phyloP scores from a whole-genome alignment of 2,888 invertebrate species.

The Stegophylla sp. region DNA sequence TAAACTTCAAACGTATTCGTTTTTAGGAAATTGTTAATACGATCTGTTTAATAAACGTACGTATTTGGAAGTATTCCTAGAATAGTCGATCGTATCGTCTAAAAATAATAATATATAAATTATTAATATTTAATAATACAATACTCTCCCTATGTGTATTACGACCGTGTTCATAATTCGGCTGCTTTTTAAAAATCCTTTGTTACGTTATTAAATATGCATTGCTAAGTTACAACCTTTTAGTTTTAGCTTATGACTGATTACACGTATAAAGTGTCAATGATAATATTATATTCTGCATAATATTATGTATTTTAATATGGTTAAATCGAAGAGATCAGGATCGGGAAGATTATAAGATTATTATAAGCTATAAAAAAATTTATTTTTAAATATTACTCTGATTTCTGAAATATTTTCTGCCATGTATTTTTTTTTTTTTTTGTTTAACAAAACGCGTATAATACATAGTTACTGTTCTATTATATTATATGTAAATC shows the following conservation, averaged over 20 bases:
- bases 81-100: too few species aligned
- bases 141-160: too few species aligned
- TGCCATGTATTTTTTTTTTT: neutral
- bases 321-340: neutral
- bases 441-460: neutral
- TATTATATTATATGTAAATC: neutral
- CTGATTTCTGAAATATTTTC: neutral
- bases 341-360: neutral
- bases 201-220: neutral
- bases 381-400: neutral
- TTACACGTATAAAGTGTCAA: neutral
- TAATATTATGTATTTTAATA: neutral
- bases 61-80: too few species aligned
- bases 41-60: too few species aligned
- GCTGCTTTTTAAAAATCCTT: too few species aligned
- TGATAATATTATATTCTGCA: constrained; percentile 6
- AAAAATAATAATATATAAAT: too few species aligned
- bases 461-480: neutral
- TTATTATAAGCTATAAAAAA: neutral
- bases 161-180: too few species aligned
- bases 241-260: neutral
- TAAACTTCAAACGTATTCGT: too few species aligned
- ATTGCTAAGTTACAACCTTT: neutral
- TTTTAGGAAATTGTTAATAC: too few species aligned
- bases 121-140: too few species aligned